Percentiles rank a stretch among this genome's conserved stretches.
Evolutionary conservation across 2,888 invertebrate genomes (phyloP).

Genomic region (Podabrus alpinus): DNA sequence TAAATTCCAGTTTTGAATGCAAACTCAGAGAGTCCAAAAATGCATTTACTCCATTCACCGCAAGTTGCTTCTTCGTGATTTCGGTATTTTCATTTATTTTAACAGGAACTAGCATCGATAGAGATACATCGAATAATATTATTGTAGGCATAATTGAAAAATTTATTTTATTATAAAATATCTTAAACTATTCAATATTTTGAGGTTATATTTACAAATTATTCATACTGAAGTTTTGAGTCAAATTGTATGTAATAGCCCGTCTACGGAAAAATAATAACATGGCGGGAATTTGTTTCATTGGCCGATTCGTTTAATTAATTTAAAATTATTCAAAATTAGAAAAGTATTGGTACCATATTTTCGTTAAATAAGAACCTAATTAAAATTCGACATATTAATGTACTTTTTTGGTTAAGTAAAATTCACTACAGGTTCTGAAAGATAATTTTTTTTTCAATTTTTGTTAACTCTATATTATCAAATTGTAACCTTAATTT

Average conservation of each 20-base stretch:
- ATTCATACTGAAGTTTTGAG: not conserved
- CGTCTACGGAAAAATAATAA: not conserved
- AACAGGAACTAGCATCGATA: constrained; percentile 71
- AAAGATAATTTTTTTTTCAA: too few species aligned
- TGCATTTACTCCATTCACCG: constrained; percentile 67
- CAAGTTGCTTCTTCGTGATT: constrained; percentile 65
- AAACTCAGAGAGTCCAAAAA: constrained; percentile 68
- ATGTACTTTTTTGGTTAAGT: too few species aligned
- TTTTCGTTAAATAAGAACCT: too few species aligned
- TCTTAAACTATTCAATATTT: not conserved
- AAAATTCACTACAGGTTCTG: too few species aligned
- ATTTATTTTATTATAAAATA: not conserved
- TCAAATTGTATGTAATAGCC: not conserved
- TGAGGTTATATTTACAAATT: not conserved
- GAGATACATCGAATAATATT: constrained; percentile 71
- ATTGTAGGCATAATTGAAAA: constrained; percentile 72
- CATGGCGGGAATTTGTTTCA: not conserved
- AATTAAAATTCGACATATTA: too few species aligned
- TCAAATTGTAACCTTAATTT: not conserved
- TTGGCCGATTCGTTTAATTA: not conserved
- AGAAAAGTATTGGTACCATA: too few species aligned
- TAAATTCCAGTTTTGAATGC: constrained; percentile 72
- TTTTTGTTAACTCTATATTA: not conserved
- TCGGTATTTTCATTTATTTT: constrained; percentile 59
- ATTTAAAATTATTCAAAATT: not conserved